Base-by-base conservation (phyloP, 2,113 vertebrate species). In the Collichthys lucidus region DNA sequence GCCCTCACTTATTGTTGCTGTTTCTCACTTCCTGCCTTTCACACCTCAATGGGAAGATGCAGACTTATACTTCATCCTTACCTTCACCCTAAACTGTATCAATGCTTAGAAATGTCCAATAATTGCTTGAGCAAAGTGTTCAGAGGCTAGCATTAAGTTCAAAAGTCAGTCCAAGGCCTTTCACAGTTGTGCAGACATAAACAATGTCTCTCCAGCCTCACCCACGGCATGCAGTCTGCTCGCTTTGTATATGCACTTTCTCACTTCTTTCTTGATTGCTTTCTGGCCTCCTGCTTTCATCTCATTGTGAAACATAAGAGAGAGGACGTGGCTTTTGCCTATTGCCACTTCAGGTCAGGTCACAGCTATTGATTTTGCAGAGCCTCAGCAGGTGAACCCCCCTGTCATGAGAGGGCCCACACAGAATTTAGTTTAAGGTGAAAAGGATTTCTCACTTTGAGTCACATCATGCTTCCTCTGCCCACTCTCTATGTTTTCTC, bases 401-500 rank as follows among this genome's bases (percentile, higher is more conserved):
- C 89, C 85, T 77, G 88, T 90, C 82, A 92, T 77, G 90, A 90
- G 81, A 85, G 80, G 89, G 69, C 94, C 94, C 89, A 94, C 90
- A 77, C 90, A 91, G 79, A 88, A 86, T 83, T 85, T 83, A 80
- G 65, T 83, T 74, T 93, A 83, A 89, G 91, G 90, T 92, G 89
- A 89, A 93, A 87, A 93, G 91, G 88, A 90, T 90, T 92, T 94
- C 91, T 94, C 93, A 88, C 87, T 93, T 94, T 94, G 94, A 95
- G 88, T 95, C 94, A 95, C 89, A 88, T 87, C 82, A 80, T 74
- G 82, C 85, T 90, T 93, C 87, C 86, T 86, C 90, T 92, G 91
- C 93, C 92, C 92, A 92, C 93, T 92, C 94, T 47, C 80, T 46
- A 73, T 88, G 11, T 62, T 63, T 14, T 64, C 4, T 69, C 66